Evolutionary conservation across 2,797 vertebrate species (phyloP), one percentile per base, ranked within the genome.

Genomic region (Loriculus beryllinus): DNA sequence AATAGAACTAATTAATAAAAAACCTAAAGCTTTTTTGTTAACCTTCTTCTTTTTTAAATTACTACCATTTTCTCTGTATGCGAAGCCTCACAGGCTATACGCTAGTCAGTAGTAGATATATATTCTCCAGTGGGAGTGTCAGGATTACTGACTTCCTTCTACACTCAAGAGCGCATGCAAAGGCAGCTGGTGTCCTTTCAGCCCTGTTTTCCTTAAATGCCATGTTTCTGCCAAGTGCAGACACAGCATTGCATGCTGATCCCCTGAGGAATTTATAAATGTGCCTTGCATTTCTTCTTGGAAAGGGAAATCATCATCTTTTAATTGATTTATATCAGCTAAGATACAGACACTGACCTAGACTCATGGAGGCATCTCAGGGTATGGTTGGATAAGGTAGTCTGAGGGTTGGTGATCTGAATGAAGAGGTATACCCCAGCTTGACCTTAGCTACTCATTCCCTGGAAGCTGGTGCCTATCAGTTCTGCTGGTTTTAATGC

Each of bases 181-280:
- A 81, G 25, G 42, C 12, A 65, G n/a, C 26, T 69, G n/a, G 43
- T 60, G 7, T 12, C 0, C 49, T 49, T 88, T 62, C 26, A 82
- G 35, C 35, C n/a, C 14, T 35, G 2, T 28, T 47, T 74, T 20
- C 14, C 37, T 57, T 35, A 45, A 84, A 59, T 57, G 19, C 20
- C 8, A 1, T 39, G 6, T 69, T 78, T 86, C 74, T 43, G 12
- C 52, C 23, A 20, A 3, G 12, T 22, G 71, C 42, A 80, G 43
- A 49, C 12, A 6, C 4, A 57, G 49, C 0, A 0, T 5, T 75
- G 31, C 33, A 14, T 42, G 26, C 42, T 54, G 63, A 59, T 35
- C 28, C 70, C 52, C 31, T 35, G 16, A 71, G 35, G 39, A 76
- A 57, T 54, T 54, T 20, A 26, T 33, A 75, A 54, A 70, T 26